Evolutionary conservation across 2,888 invertebrate genomes (phyloP).

Genomic region (Mythimna lalbum): DNA sequence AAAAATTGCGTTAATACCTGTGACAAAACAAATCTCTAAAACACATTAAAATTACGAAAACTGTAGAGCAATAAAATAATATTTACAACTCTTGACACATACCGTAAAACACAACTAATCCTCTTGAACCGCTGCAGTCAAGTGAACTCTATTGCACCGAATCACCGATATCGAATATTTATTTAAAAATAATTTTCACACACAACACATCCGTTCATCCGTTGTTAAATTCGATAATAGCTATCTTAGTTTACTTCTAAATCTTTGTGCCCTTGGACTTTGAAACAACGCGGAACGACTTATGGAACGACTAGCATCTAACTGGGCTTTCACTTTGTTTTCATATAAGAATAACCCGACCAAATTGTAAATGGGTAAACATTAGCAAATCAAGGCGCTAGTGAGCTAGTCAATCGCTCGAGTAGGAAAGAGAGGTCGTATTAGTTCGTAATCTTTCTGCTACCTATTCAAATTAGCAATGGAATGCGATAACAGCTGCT

Average conservation of each 20-base stretch:
- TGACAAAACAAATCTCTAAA: not conserved
- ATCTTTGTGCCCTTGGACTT: constrained; percentile 63
- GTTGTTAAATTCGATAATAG: constrained; percentile 35
- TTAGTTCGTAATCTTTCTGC: constrained; percentile 12
- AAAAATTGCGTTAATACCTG: not conserved
- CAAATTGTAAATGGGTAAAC: constrained; percentile 35
- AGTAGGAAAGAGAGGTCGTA: constrained; percentile 36
- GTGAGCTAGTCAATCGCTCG: not conserved
- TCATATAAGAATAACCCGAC: constrained; percentile 18
- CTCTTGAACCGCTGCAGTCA: not conserved
- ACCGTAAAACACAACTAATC: constrained; percentile 11
- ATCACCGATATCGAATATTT: constrained; percentile 7
- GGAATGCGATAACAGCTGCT: constrained; percentile 43
- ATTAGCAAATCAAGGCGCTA: constrained; percentile 25
- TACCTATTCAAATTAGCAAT: not conserved
- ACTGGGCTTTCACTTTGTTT: constrained; percentile 55
- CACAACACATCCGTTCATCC: constrained; percentile 22
- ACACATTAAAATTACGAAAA: not conserved
- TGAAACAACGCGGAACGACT: constrained; percentile 48
- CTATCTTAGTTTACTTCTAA: constrained; percentile 42
- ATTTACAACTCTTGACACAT: constrained; percentile 36
- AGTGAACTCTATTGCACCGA: constrained; percentile 10
- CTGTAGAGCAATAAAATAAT: constrained; percentile 21
- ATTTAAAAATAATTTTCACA: constrained; percentile 15
- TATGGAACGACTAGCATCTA: constrained; percentile 1